A percentile compares a stretch with the other conserved stretches of the same genome.
Evolutionary conservation across 2,797 vertebrate species (phyloP).

Genomic region (Sebastes taczanowskii): DNA sequence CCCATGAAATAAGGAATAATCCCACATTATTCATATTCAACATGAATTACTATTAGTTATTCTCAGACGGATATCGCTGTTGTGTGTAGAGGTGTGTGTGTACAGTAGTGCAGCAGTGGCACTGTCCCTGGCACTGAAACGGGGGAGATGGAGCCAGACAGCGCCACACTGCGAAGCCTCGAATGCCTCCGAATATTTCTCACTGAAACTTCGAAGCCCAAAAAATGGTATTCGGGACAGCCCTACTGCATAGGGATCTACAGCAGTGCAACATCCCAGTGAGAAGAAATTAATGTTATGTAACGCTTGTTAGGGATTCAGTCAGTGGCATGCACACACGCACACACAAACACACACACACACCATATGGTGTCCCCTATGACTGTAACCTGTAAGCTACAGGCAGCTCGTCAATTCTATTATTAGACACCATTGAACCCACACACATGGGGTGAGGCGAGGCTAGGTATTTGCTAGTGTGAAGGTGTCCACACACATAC

Average conservation of each 20-base stretch:
- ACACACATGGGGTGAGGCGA: background rate
- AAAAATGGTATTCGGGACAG: background rate
- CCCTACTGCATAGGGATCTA: background rate
- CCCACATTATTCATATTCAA: background rate
- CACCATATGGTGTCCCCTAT: conserved; percentile 37
- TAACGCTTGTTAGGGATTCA: conserved; percentile 62
- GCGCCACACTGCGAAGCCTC: too few relatives aligned
- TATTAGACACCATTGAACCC: conserved; percentile 42
- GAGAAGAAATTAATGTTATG: conserved; percentile 65
- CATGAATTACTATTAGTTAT: background rate
- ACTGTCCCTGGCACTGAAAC: background rate
- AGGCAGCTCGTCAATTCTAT: conserved; percentile 54
- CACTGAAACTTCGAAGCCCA: background rate
- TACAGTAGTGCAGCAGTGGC: background rate
- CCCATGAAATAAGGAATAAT: background rate
- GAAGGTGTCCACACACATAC: conserved; percentile 21
- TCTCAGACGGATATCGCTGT: background rate
- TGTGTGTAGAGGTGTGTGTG: background rate
- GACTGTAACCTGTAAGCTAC: conserved; percentile 60
- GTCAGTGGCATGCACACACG: conserved; percentile 28
- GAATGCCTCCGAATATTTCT: background rate
- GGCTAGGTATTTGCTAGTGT: conserved; percentile 24
- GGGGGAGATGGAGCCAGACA: background rate
- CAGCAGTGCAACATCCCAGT: conserved; percentile 27
- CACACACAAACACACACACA: conserved; percentile 18